Conservation (phyloP, 2,888 invertebrate genomes). For the Asteroscopus sphinx region DNA sequence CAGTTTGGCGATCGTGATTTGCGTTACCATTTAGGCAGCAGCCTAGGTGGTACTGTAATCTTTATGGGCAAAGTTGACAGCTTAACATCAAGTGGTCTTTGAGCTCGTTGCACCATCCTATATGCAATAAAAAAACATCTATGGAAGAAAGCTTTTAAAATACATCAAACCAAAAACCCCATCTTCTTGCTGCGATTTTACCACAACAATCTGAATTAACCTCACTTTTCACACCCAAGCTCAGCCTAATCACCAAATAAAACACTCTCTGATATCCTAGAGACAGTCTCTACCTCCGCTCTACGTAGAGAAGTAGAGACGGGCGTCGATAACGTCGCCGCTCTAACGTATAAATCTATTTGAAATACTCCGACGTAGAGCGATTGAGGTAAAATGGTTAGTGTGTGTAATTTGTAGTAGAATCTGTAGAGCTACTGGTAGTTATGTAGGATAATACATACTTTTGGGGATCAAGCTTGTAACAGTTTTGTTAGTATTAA, state of each 20-base stretch:
- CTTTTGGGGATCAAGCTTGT: no score
- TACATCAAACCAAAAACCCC: no score
- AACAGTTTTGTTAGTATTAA: no score
- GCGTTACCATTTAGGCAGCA: no score
- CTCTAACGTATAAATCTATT: slow-evolving; percentile 52
- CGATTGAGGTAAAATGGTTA: slow-evolving; percentile 56
- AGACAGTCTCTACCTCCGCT: slow-evolving; percentile 45
- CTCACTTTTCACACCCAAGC: slow-evolving; percentile 5
- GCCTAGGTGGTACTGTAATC: no score
- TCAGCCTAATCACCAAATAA: slow-evolving; percentile 49
- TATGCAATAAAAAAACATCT: no score
- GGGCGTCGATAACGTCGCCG: slow-evolving; percentile 49
- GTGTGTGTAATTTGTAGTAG: slow-evolving; percentile 46
- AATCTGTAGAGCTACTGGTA: slow-evolving; percentile 21
- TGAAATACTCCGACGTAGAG: slow-evolving; percentile 55
- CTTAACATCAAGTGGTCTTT: no score
- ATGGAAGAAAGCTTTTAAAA: no score
- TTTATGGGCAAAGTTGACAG: no score
- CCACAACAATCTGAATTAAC: not conserved
- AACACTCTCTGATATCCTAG: slow-evolving; percentile 45
- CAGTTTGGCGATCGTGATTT: no score
- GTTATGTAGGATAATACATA: slow-evolving; percentile 2
- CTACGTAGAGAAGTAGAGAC: slow-evolving; percentile 46
- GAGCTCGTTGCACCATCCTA: no score
- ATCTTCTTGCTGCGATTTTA: no score